Conservation (phyloP, 2,888 invertebrate species). For the Dolichomitus sp. region DNA sequence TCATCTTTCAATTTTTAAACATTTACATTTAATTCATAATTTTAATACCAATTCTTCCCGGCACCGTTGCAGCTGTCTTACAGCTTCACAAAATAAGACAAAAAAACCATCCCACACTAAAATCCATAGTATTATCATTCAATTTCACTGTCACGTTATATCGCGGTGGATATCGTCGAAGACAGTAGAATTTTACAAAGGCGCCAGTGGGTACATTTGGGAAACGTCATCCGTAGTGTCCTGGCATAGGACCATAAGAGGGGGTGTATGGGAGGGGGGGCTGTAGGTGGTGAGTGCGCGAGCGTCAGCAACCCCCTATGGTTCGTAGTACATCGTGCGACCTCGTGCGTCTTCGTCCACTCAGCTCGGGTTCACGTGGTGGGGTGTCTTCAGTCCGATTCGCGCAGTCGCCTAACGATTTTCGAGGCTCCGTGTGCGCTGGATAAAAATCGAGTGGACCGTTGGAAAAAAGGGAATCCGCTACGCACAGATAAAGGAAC, state of each 20-base stretch:
- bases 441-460: slow-evolving; percentile 44
- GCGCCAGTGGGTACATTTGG: slow-evolving; percentile 51
- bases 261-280: neutral
- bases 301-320: slow-evolving; percentile 47
- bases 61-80: neutral
- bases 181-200: slow-evolving; percentile 34
- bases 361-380: slow-evolving; percentile 75
- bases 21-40: neutral
- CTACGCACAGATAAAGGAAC: neutral
- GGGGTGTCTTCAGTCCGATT: slow-evolving; percentile 78
- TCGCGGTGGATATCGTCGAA: neutral
- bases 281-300: slow-evolving; percentile 22
- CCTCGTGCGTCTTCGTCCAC: slow-evolving; percentile 69
- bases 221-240: slow-evolving; percentile 2
- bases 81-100: neutral
- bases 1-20: no score
- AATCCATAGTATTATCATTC: slow-evolving; percentile 9
- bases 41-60: neutral
- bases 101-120: neutral
- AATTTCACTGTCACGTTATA: slow-evolving; percentile 18
- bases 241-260: neutral
- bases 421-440: slow-evolving; percentile 59
- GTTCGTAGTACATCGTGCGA: slow-evolving; percentile 72
- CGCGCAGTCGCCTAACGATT: slow-evolving; percentile 78
- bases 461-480: neutral